phyloP scores from a whole-genome alignment of 2,797 vertebrate genomes.

The Capromys pilorides region DNA sequence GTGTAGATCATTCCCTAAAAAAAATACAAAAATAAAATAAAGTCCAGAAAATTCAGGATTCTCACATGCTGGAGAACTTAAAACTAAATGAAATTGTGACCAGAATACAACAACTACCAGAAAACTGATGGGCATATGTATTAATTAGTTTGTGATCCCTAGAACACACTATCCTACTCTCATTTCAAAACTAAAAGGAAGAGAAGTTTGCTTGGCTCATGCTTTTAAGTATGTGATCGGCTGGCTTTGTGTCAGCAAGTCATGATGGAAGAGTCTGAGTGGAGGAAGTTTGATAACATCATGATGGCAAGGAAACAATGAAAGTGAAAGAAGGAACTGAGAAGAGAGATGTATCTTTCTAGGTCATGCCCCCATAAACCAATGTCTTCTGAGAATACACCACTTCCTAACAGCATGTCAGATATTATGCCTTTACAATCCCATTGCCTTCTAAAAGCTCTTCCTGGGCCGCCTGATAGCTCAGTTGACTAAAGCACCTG shows the following conservation, averaged over 20 bases:
- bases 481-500: too few relatives aligned
- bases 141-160: background rate
- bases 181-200: background rate
- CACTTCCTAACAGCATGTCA: background rate
- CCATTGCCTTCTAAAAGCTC: background rate
- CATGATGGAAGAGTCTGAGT: background rate
- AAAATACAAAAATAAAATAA: background rate
- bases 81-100: background rate
- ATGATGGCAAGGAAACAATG: background rate
- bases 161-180: background rate
- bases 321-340: background rate
- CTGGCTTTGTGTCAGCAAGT: background rate
- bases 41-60: background rate
- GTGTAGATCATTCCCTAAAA: too few relatives aligned
- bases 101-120: background rate
- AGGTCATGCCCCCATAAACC: background rate
- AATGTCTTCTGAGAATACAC: background rate
- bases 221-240: background rate
- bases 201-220: background rate
- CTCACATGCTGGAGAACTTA: background rate
- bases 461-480: background rate
- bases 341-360: background rate
- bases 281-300: background rate
- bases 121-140: background rate
- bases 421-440: background rate